Evolutionary conservation across 2,797 vertebrate genomes (phyloP).

Genomic region (Pitangus sulphuratus): DNA sequence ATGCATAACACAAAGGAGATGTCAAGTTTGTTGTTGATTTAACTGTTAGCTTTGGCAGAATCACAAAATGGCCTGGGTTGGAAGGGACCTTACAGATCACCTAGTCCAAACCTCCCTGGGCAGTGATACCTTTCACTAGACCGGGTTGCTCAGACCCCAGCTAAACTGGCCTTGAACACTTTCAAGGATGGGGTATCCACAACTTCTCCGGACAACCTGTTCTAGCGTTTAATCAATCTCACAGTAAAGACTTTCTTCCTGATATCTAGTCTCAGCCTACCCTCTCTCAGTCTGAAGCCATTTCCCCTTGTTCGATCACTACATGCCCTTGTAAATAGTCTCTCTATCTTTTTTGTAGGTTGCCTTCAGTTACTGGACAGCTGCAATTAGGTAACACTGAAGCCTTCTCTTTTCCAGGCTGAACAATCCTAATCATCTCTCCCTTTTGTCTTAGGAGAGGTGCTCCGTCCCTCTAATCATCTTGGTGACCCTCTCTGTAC

Average conservation of each 20-base stretch:
- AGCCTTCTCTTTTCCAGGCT: background rate
- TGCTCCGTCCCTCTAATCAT: background rate
- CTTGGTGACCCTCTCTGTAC: background rate
- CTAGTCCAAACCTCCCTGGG: background rate
- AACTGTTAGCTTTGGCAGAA: background rate
- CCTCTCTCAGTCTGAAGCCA: background rate
- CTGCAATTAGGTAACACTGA: accelerated
- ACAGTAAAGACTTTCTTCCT: background rate
- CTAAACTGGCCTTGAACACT: background rate
- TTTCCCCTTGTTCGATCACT: background rate
- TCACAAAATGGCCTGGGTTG: background rate
- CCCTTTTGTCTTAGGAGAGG: background rate
- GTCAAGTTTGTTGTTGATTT: background rate
- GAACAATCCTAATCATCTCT: background rate
- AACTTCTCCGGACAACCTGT: accelerated
- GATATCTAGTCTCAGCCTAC: background rate
- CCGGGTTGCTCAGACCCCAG: too few species aligned
- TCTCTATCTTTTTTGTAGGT: background rate
- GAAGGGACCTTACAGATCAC: background rate
- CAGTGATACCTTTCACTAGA: background rate
- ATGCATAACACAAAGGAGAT: background rate
- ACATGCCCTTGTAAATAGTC: background rate
- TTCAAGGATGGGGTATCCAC: background rate
- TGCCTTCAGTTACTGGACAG: background rate
- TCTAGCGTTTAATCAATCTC: background rate